phyloP scores from a whole-genome alignment of 2,797 vertebrate species.

The Echeneis naucrates region DNA sequence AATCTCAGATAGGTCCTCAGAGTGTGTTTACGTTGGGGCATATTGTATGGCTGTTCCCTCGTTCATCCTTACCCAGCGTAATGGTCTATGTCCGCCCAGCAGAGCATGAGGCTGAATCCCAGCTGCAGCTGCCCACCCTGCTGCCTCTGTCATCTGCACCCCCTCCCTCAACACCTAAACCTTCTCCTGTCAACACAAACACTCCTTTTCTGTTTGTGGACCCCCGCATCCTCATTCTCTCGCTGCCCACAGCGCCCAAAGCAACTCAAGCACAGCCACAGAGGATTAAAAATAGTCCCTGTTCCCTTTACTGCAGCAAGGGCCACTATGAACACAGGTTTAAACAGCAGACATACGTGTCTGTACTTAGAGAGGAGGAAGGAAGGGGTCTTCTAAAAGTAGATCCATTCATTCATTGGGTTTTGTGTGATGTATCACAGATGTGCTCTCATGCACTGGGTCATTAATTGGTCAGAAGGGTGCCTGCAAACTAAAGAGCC shows the following conservation, averaged over 20 bases:
- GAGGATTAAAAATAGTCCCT: slow-evolving; percentile 71
- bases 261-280: slow-evolving; percentile 17
- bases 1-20: slow-evolving; percentile 10
- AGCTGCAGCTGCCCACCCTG: slow-evolving; percentile 46
- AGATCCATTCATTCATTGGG: slow-evolving; percentile 42
- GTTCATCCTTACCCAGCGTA: slow-evolving; percentile 25
- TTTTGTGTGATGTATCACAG: slow-evolving; percentile 35
- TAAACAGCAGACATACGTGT: slow-evolving; percentile 46
- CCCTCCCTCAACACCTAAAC: slow-evolving; percentile 18
- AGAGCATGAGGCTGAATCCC: slow-evolving; percentile 47
- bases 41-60: neutral
- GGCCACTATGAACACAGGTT: slow-evolving; percentile 48
- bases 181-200: slow-evolving; percentile 52
- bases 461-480: slow-evolving; percentile 54
- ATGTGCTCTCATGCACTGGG: slow-evolving; percentile 32
- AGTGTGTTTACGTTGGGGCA: neutral
- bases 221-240: slow-evolving; percentile 8
- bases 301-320: slow-evolving; percentile 55
- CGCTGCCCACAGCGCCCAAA: slow-evolving; percentile 25
- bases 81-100: slow-evolving; percentile 16
- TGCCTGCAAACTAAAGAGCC: slow-evolving; percentile 31
- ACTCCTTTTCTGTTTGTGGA: slow-evolving; percentile 31
- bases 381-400: slow-evolving; percentile 42
- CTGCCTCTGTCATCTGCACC: slow-evolving; percentile 19
- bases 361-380: slow-evolving; percentile 30